Percentiles rank a stretch among this genome's conserved stretches.
These are phyloP conservation scores for Nemoura dubitans DNA, from an alignment of 2,888 invertebrate genomes.

Conservation along the genomic window DNA sequence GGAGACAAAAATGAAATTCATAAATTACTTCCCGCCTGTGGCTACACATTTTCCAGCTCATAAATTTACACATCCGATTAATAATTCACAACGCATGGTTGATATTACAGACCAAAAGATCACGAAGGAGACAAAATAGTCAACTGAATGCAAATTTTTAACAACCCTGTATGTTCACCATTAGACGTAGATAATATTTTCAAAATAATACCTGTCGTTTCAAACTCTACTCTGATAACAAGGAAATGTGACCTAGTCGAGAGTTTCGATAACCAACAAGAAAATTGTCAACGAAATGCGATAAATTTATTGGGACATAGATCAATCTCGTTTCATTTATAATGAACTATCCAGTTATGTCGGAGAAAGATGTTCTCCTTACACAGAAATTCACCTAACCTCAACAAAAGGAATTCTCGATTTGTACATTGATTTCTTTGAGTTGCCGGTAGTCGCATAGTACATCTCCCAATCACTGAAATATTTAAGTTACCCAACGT, in stretches of 20 bases:
- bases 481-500: too few species aligned
- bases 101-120: not conserved
- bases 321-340: not conserved
- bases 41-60: not conserved
- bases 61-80: conserved; percentile 7
- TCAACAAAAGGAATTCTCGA: too few species aligned
- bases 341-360: not conserved
- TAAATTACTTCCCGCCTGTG: not conserved
- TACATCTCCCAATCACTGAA: too few species aligned
- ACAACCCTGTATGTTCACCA: not conserved
- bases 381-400: too few species aligned
- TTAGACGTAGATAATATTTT: not conserved
- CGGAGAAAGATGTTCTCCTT: not conserved
- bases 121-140: not conserved
- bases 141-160: not conserved
- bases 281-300: not conserved
- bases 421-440: too few species aligned
- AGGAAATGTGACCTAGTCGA: not conserved
- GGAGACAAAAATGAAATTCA: conserved; percentile 7
- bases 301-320: not conserved
- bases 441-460: too few species aligned
- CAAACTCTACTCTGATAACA: not conserved
- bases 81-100: not conserved
- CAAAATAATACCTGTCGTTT: not conserved
- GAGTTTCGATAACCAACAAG: not conserved